Conservation (phyloP, 2,113 vertebrate species). For the Uropsilus gracilis region DNA sequence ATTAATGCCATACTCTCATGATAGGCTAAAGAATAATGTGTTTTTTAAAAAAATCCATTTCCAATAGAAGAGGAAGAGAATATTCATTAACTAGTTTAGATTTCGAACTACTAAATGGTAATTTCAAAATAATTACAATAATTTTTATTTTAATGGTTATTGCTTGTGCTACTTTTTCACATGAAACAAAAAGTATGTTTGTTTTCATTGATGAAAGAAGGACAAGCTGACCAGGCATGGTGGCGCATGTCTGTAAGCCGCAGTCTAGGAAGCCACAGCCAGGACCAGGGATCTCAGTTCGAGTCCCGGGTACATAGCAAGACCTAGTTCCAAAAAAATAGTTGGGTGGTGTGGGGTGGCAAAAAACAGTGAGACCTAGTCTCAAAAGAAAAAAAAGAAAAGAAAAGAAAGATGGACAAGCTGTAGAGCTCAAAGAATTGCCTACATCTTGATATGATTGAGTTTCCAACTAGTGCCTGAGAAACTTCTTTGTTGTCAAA, state of each 20-base stretch:
- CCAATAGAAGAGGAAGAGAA: not conserved
- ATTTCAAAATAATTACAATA: not conserved
- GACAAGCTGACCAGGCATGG: too few relatives aligned
- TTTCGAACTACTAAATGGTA: not conserved
- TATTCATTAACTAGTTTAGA: constrained; percentile 14
- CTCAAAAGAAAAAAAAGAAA: too few relatives aligned
- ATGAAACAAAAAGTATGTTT: not conserved
- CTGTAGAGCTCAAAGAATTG: not conserved
- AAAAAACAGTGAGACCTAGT: too few relatives aligned
- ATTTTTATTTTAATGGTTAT: not conserved
- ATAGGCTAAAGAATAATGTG: not conserved
- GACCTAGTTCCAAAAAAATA: too few relatives aligned
- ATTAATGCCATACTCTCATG: not conserved
- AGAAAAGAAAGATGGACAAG: not conserved
- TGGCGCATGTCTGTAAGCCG: too few relatives aligned
- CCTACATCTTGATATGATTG: constrained; percentile 15
- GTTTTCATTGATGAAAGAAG: constrained; percentile 14
- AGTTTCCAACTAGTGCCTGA: constrained; percentile 28
- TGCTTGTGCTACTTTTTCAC: not conserved
- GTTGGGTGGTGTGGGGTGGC: too few relatives aligned
- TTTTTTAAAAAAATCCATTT: not conserved
- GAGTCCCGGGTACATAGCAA: too few relatives aligned
- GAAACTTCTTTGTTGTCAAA: constrained; percentile 39
- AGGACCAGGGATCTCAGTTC: too few relatives aligned
- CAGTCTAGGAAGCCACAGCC: too few relatives aligned